These are phyloP conservation scores for Turritopsis dohrnii DNA, from an alignment of 30 jellyfish, hydroid and myxozoan species.

Conservation along the genomic window DNA sequence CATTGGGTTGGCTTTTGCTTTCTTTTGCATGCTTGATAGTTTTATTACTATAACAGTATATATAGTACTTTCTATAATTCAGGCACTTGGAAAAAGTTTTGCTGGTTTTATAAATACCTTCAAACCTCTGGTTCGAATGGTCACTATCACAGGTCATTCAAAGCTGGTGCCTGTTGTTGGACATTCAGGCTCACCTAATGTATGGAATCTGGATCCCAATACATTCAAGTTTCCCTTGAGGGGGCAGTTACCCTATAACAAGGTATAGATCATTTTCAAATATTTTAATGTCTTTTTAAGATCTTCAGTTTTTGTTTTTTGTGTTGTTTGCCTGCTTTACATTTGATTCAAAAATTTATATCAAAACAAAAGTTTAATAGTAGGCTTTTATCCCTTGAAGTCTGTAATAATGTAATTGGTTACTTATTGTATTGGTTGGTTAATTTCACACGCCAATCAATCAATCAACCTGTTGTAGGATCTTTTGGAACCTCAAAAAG, in stretches of 20 bases:
- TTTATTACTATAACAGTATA: neutral
- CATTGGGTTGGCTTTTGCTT: slow-evolving; percentile 82
- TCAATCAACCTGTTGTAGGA: slow-evolving; percentile 36
- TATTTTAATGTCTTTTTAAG: neutral
- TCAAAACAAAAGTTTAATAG: too few relatives aligned
- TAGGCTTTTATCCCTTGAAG: too few relatives aligned
- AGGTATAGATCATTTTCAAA: slow-evolving; percentile 34
- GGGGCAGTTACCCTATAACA: slow-evolving; percentile 87
- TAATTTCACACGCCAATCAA: neutral
- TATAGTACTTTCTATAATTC: neutral
- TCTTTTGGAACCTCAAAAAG: slow-evolving; percentile 82
- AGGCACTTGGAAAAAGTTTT: slow-evolving; percentile 89
- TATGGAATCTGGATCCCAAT: slow-evolving; percentile 94
- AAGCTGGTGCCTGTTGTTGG: slow-evolving; percentile 86
- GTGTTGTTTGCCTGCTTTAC: too few relatives aligned
- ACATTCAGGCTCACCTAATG: slow-evolving; percentile 82
- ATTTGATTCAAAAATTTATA: too few relatives aligned
- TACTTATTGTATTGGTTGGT: too few relatives aligned
- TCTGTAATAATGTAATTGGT: too few relatives aligned
- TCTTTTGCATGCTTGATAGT: neutral
- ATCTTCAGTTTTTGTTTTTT: too few relatives aligned
- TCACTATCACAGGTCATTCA: slow-evolving; percentile 91
- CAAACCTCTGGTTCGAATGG: slow-evolving; percentile 95
- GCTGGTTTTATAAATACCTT: slow-evolving; percentile 52
- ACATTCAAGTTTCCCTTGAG: slow-evolving; percentile 68